Conservation (phyloP, 2,888 invertebrate species). For the Xestia xanthographa region DNA sequence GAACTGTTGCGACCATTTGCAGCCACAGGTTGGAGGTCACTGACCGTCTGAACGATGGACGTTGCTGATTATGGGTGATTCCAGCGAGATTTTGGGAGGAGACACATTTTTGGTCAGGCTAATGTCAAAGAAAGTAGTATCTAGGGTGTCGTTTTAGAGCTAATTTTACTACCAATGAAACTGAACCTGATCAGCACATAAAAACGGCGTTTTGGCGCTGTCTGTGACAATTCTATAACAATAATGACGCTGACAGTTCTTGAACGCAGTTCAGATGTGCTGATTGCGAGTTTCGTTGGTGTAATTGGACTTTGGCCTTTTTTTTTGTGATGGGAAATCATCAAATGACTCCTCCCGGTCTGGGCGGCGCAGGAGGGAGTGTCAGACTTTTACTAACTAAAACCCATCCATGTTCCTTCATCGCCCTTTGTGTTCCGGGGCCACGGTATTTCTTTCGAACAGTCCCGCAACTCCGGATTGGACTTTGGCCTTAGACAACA, state of each 20-base stretch:
- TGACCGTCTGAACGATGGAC: conserved; percentile 53
- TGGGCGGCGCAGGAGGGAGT: too few species aligned
- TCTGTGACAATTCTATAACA: not conserved
- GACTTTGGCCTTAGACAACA: conserved; percentile 10
- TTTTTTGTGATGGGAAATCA: too few species aligned
- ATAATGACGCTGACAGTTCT: not conserved
- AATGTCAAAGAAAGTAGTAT: not conserved
- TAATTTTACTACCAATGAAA: not conserved
- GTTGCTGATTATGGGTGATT: conserved; percentile 6
- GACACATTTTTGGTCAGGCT: not conserved
- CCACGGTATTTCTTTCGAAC: too few species aligned
- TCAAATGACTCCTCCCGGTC: too few species aligned
- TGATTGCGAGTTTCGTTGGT: not conserved
- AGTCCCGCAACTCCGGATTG: too few species aligned
- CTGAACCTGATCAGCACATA: not conserved
- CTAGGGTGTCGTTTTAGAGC: not conserved
- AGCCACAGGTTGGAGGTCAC: conserved; percentile 58
- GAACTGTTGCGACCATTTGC: conserved; percentile 46
- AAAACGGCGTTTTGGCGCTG: not conserved
- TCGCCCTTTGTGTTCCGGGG: too few species aligned
- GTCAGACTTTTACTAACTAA: too few species aligned
- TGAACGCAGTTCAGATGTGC: not conserved
- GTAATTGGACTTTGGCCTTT: not conserved
- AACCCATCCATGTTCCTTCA: too few species aligned
- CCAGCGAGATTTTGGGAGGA: not conserved